A percentile compares a stretch with the other conserved stretches of the same genome.
phyloP scores from a whole-genome alignment of 1,140 invertebrate genomes.

The Bombus pyrosoma region DNA sequence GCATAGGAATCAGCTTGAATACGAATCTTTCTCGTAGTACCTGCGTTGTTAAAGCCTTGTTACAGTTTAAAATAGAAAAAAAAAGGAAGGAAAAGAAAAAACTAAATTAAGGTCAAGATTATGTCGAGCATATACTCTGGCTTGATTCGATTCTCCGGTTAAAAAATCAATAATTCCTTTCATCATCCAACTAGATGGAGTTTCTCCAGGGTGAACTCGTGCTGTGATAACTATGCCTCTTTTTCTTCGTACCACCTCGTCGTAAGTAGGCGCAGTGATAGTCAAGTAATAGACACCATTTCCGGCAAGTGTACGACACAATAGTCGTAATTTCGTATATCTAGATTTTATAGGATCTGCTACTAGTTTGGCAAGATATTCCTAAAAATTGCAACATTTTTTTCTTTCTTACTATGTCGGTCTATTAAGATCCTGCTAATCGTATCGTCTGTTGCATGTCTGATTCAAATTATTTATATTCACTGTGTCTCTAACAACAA shows the following conservation, averaged over 20 bases:
- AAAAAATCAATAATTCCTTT: constrained; percentile 96
- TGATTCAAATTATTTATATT: background rate
- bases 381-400: constrained; percentile 77
- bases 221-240: constrained; percentile 93
- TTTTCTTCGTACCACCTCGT: constrained; percentile 86
- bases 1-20: constrained; percentile 97
- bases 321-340: constrained; percentile 89
- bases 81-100: too few relatives aligned
- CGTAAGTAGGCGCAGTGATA: constrained; percentile 88
- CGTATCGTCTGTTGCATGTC: background rate
- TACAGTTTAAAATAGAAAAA: background rate
- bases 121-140: constrained; percentile 79
- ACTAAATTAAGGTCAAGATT: constrained; percentile 52
- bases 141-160: constrained; percentile 90
- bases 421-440: background rate
- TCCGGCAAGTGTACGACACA: constrained; percentile 94
- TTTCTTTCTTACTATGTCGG: background rate
- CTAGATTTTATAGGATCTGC: constrained; percentile 91
- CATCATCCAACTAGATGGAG: constrained; percentile 98
- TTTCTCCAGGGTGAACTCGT: constrained; percentile 97
- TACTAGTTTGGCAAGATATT: constrained; percentile 87
- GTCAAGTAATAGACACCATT: constrained; percentile 97
- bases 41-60: constrained; percentile 69
- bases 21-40: constrained; percentile 96
- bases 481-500: background rate